Conservation (phyloP, 2,888 invertebrate species). For the Resseliella maxima region DNA sequence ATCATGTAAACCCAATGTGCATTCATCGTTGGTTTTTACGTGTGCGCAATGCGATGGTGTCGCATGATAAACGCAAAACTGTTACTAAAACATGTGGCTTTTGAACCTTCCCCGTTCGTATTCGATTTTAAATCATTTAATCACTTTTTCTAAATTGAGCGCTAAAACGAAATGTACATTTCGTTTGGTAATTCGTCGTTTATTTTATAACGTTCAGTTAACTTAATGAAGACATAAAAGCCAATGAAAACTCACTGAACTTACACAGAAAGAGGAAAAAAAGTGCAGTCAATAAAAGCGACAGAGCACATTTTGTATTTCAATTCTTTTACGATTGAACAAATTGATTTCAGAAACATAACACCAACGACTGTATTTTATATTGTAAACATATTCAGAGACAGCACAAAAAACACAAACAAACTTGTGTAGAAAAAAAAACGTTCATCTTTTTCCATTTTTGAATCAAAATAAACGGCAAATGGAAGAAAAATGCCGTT, state of each 20-base stretch:
- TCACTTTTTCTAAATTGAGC: conserved; percentile 49
- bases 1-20: conserved; percentile 25
- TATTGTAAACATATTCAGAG: conserved; percentile 7
- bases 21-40: not conserved
- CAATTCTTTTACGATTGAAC: not conserved
- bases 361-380: not conserved
- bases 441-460: not conserved
- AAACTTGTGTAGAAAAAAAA: too few relatives aligned
- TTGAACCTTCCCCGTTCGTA: not conserved
- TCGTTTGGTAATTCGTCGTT: not conserved
- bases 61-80: conserved; percentile 45
- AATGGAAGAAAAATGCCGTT: not conserved
- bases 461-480: not conserved
- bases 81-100: conserved; percentile 49
- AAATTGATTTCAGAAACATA: conserved; percentile 32
- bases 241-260: conserved; percentile 40
- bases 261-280: not conserved
- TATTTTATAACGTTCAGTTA: not conserved
- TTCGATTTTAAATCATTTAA: conserved; percentile 48
- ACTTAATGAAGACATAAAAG: conserved; percentile 41
- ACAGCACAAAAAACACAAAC: not conserved
- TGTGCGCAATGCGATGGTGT: not conserved
- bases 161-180: conserved; percentile 12
- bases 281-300: not conserved
- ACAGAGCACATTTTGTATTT: not conserved